Evolutionary conservation across 2,888 invertebrate species (phyloP), one percentile per base, ranked within the genome.

Genomic region (Strigamia maritima): DNA sequence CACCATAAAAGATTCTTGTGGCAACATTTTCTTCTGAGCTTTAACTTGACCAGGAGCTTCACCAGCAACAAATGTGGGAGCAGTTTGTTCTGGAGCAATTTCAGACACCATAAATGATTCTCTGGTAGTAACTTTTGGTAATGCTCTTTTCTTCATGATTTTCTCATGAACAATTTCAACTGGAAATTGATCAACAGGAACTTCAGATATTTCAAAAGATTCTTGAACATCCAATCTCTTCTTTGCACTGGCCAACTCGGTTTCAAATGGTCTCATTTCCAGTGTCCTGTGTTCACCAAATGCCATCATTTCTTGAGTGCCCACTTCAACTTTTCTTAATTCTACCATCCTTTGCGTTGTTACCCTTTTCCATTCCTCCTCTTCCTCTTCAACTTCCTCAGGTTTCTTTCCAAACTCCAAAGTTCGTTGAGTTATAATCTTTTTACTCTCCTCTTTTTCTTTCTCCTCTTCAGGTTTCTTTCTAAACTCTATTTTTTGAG

Each of bases 51-150:
- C 79, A 40, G 44, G 38, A 2, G 31, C 19, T 79, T 79, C 79
- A 22, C 38, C 54, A 10, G 76, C 38, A n/a, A 54, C 26, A 12
- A 79, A 49, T 12, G 22, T 35, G 16, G 70, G 26, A 8, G 22
- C 65, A 79, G 80, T 35, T 19, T 76, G 60, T 24, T 77, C 77
- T 7, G 79, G 60, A 14, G 77, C 77, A 10, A 82, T 80, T 80
- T 83, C 82, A 22, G 81, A 81, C 1, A 83, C 80, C 54, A 82
- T 81, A 8, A 84, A 75, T 1, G 83, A 81, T 54, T 82, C 81
- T 78, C 83, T 82, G 14, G 83, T 81, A 31, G 81, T 77, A 8
- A 44, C 83, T 49, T 70, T 77, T 28, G 79, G 31, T 44, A 79
- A 75, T 4, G 40, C 65, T 16, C 31, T 28, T 24, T 80, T 78